phyloP scores from a whole-genome alignment of 2,888 invertebrate species.

The Athrips mouffetella region DNA sequence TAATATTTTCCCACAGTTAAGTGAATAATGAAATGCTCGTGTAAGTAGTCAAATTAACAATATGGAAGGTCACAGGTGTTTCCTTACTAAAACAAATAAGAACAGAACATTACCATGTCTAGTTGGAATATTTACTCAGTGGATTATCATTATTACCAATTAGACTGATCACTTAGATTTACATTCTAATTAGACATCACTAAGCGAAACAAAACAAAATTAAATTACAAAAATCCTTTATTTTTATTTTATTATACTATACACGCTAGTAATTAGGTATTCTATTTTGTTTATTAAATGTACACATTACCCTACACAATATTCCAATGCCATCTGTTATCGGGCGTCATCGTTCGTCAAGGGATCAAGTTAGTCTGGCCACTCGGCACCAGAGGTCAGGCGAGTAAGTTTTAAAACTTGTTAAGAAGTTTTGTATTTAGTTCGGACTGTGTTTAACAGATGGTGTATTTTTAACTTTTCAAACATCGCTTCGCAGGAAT shows the following conservation, averaged over 20 bases:
- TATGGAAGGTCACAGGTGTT: conserved; percentile 42
- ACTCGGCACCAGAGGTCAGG: conserved; percentile 66
- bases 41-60: conserved; percentile 10
- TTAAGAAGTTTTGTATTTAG: conserved; percentile 48
- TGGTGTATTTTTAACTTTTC: conserved; percentile 39
- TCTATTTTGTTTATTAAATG: too few relatives aligned
- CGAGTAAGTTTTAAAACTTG: conserved; percentile 40
- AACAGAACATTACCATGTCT: conserved; percentile 36
- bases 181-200: background rate
- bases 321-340: conserved; percentile 58
- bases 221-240: background rate
- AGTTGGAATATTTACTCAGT: conserved; percentile 5
- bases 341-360: conserved; percentile 30
- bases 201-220: background rate
- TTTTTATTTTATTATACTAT: background rate
- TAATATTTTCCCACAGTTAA: background rate
- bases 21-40: conserved; percentile 2
- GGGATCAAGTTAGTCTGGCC: conserved; percentile 41
- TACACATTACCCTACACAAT: too few relatives aligned
- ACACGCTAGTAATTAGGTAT: too few relatives aligned
- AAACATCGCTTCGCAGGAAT: background rate
- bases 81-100: conserved; percentile 14
- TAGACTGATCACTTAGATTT: background rate
- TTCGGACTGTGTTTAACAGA: conserved; percentile 49
- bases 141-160: background rate